Evolutionary conservation across 2,888 invertebrate species (phyloP), one percentile per base, ranked within the genome.

Genomic region (Thereva unica): DNA sequence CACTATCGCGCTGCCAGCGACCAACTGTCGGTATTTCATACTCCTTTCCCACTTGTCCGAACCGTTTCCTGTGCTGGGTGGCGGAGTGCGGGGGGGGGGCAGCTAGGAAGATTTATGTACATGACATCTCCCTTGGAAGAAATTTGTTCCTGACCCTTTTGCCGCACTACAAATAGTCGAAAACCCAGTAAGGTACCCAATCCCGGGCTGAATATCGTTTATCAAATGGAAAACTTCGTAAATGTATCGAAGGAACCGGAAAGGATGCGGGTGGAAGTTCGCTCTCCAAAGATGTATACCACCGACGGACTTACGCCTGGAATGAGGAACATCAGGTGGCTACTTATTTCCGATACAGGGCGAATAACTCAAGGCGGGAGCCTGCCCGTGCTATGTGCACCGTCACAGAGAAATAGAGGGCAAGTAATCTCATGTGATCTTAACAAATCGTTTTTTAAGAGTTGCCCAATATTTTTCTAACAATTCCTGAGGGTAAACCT

Each of bases 371-470:
- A 61, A 61, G 50, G 12, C 23, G 42, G 42, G 9, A 2, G 42
- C 3, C 42, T 42, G 42, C 8, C 9, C 3, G 3, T 5, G 42
- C 8, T 42, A 42, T 42, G 9, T 42, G 8, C 8, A 42, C 9
- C 35, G 42, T 64, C 44, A 44, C 41, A n/a, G 53, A 52, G 53
- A 44, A 9, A 35, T 45, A 37, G 35, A 64, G 53, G 54, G 45
- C 38, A 53, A 45, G 54, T 64, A 64, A 64, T 64, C 64, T 64
- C 47, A 64, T 64, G 64, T 64, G 64, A 64, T 64, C 47, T 64
- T 64, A 64, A 64, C 64, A 64, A 64, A 64, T 64, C 54, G 54
- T 64, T 64, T 64, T 64, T 64, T 64, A 64, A 64, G 53, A 64
- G 64, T 42, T 40, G 54, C 35, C 64, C 64, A 64, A 54, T 64